Evolutionary conservation across 2,113 vertebrate genomes (phyloP).

Genomic region (Hypocryptadius cinnamomeus): DNA sequence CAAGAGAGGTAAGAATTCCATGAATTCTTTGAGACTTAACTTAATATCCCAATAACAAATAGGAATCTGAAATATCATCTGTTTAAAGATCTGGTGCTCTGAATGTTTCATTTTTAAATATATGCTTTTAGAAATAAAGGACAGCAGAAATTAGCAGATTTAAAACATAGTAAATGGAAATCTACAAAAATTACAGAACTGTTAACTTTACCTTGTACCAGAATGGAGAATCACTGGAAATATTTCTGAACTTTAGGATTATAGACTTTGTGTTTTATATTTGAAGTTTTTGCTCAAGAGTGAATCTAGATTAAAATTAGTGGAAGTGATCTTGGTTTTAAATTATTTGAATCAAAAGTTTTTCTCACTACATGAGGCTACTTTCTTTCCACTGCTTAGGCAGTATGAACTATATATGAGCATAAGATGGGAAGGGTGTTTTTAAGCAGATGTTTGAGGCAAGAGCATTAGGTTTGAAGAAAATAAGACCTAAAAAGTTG

Average conservation of each 20-base stretch:
- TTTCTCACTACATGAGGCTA: neutral
- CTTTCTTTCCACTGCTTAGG: neutral
- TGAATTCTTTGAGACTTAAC: neutral
- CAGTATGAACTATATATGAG: neutral
- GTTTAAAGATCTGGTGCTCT: neutral
- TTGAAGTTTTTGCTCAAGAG: neutral
- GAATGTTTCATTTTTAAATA: neutral
- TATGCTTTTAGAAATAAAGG: neutral
- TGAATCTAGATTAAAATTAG: neutral
- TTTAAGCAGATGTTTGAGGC: neutral
- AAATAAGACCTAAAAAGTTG: neutral
- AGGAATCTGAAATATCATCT: neutral
- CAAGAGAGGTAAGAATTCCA: slow-evolving; percentile 84
- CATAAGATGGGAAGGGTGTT: neutral
- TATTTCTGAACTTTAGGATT: neutral
- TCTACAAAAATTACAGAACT: neutral
- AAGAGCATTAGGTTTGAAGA: neutral
- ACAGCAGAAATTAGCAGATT: neutral
- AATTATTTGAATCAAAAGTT: neutral
- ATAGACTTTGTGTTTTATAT: neutral
- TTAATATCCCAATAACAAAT: neutral
- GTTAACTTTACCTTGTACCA: neutral
- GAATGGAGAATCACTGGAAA: neutral
- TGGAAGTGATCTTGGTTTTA: neutral
- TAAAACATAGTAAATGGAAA: neutral